phyloP scores from a whole-genome alignment of 2,888 invertebrate species.

The Cosmia pyralina region DNA sequence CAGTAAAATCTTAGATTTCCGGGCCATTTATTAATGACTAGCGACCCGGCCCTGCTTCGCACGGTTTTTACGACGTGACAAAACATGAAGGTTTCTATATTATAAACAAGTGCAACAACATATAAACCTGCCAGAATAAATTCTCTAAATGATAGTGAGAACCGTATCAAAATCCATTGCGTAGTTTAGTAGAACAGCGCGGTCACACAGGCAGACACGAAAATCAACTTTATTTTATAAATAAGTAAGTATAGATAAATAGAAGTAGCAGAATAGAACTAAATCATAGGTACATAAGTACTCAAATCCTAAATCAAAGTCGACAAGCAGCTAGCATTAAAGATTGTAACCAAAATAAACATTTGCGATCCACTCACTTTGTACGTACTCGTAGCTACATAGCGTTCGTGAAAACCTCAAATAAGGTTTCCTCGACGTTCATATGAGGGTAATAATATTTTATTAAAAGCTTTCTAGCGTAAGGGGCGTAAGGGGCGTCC shows the following conservation, averaged over 20 bases:
- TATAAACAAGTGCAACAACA: too few species aligned
- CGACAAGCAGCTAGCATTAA: constrained; percentile 19
- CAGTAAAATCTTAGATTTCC: neutral
- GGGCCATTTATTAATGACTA: too few species aligned
- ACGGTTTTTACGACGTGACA: too few species aligned
- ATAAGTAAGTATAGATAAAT: too few species aligned
- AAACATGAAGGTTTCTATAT: too few species aligned
- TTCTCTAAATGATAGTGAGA: too few species aligned
- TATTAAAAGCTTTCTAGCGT: constrained; percentile 77
- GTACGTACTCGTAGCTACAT: constrained; percentile 18
- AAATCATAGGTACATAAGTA: neutral
- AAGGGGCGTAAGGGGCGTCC: constrained; percentile 60
- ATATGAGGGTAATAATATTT: constrained; percentile 74
- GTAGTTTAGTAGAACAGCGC: too few species aligned
- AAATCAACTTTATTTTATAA: too few species aligned
- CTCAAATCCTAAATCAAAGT: constrained; percentile 9
- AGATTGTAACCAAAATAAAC: constrained; percentile 54
- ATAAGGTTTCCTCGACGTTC: constrained; percentile 74
- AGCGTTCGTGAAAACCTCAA: constrained; percentile 64
- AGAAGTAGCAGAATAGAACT: neutral
- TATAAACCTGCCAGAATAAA: too few species aligned
- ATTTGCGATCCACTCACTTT: constrained; percentile 52
- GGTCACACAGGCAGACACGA: too few species aligned
- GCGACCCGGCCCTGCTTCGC: too few species aligned
- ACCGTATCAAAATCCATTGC: too few species aligned